These are phyloP conservation scores for Trichonephila inaurata DNA, from an alignment of 1,140 invertebrate genomes.

Conservation along the genomic window DNA sequence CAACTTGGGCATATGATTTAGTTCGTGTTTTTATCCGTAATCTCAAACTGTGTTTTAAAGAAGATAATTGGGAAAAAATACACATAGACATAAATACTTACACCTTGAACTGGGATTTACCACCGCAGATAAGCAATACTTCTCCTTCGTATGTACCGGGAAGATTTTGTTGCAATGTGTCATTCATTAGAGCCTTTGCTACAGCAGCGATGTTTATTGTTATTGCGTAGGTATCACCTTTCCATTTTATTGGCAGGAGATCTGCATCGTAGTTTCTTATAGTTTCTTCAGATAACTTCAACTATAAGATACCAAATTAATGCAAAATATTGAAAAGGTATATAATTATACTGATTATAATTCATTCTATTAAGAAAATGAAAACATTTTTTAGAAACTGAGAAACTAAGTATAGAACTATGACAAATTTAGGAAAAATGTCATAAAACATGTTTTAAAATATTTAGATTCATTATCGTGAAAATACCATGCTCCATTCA, in stretches of 20 bases:
- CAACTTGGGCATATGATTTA: too few relatives aligned
- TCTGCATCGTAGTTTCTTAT: background rate
- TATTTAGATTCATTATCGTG: too few relatives aligned
- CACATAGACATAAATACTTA: background rate
- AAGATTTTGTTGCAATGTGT: background rate
- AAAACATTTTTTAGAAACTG: too few relatives aligned
- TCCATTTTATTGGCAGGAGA: background rate
- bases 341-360: too few relatives aligned
- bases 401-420: too few relatives aligned
- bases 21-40: too few relatives aligned
- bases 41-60: too few relatives aligned
- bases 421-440: too few relatives aligned
- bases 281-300: background rate
- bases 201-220: background rate
- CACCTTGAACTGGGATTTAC: conserved; percentile 24
- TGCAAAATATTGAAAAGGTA: background rate
- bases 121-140: conserved; percentile 1
- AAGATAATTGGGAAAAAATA: too few relatives aligned
- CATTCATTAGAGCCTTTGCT: background rate
- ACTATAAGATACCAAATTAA: background rate
- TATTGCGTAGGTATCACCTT: background rate
- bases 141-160: background rate
- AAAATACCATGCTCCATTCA: too few relatives aligned
- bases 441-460: too few relatives aligned
- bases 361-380: too few relatives aligned